phyloP scores from a whole-genome alignment of 2,888 invertebrate species.

The Pilophorus perplexus region DNA sequence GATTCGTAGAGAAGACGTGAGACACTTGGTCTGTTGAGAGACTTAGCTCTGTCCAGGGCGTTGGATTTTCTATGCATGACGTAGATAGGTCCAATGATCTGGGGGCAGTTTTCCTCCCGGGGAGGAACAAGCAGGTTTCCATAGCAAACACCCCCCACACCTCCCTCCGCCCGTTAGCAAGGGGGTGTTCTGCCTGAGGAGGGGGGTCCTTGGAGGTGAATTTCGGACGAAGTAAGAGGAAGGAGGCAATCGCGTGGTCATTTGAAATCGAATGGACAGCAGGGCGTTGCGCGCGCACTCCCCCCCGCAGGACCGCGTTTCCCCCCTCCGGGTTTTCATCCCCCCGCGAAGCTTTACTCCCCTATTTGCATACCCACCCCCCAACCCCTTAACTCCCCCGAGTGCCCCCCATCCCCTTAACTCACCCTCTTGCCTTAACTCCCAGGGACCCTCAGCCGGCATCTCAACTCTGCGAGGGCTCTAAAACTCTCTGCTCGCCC shows the following conservation, averaged over 20 bases:
- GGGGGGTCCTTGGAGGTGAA: conserved; percentile 39
- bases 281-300: conserved; percentile 24
- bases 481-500: conserved; percentile 15
- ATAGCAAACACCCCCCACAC: conserved; percentile 31
- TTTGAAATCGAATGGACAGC: conserved; percentile 40
- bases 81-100: conserved; percentile 10
- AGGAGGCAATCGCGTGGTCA: conserved; percentile 41
- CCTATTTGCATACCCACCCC: conserved; percentile 30
- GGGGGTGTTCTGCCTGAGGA: neutral
- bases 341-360: conserved; percentile 1
- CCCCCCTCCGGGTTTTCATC: neutral
- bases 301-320: conserved; percentile 8
- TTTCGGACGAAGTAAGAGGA: conserved; percentile 41
- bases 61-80: conserved; percentile 9
- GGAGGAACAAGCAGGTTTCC: conserved; percentile 40
- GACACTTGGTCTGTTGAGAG: too few relatives aligned
- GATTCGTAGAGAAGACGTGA: too few relatives aligned
- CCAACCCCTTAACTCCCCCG: neutral
- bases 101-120: conserved; percentile 16
- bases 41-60: too few relatives aligned
- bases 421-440: conserved; percentile 5
- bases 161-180: neutral
- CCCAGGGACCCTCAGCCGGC: conserved; percentile 23
- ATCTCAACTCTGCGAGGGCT: conserved; percentile 22
- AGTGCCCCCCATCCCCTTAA: neutral